Conservation (phyloP, 2,797 vertebrate species). For the Lycodopsis pacificus region DNA sequence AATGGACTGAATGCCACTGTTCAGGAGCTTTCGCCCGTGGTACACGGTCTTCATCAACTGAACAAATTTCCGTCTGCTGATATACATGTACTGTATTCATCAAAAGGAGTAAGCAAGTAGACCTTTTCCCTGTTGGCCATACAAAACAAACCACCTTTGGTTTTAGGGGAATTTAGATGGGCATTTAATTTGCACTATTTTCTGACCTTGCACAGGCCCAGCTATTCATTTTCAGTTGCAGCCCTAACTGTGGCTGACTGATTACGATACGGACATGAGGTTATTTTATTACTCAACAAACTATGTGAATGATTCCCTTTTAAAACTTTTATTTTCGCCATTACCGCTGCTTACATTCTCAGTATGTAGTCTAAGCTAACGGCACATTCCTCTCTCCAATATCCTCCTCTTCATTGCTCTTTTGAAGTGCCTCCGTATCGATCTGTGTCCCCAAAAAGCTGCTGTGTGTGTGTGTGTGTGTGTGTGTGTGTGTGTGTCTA, state of each 20-base stretch:
- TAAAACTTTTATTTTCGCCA: conserved; percentile 33
- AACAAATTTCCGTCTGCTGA: background rate
- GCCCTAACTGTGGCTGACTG: background rate
- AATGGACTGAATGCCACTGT: background rate
- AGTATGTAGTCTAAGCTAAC: conserved; percentile 44
- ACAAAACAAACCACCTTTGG: background rate
- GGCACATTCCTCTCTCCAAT: conserved; percentile 53
- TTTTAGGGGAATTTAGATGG: background rate
- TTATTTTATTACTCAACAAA: conserved; percentile 15
- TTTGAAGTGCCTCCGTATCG: conserved; percentile 73
- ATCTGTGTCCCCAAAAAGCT: conserved; percentile 64
- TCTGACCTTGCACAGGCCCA: background rate
- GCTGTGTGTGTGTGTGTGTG: conserved; percentile 29
- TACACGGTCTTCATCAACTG: background rate
- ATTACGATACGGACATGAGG: background rate
- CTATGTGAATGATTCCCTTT: background rate
- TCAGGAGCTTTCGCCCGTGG: background rate
- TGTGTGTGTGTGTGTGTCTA: conserved; percentile 15
- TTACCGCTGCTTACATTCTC: conserved; percentile 39
- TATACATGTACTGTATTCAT: background rate
- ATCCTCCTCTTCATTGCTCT: conserved; percentile 56
- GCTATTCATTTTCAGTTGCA: background rate
- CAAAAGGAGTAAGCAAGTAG: background rate
- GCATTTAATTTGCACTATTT: background rate
- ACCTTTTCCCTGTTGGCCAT: background rate